Base-by-base conservation (phyloP, 2,113 vertebrate species). In the Festucalex cinctus region DNA sequence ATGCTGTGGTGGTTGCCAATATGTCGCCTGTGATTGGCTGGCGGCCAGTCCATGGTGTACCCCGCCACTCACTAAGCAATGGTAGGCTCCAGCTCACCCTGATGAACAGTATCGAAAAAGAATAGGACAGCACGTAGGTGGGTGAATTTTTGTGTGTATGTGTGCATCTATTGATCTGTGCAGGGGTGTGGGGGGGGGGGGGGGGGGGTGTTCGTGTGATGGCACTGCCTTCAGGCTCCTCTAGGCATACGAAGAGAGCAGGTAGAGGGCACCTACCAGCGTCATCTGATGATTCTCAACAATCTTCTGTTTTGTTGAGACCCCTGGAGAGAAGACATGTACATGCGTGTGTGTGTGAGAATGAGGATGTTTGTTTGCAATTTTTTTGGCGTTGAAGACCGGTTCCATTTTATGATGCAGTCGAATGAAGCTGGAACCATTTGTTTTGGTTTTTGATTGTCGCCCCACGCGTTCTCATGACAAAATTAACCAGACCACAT, bases 181-280 rank as follows among this genome's bases (percentile, higher is more conserved):
- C 80, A 57, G 75, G 70, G 71, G 49, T 78, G 61, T 48, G 74
- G n/a, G n/a, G n/a, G n/a, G n/a, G n/a, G n/a, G n/a, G n/a, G n/a
- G n/a, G n/a, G n/a, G n/a, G n/a, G n/a, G n/a, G n/a, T 73, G 76
- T 65, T 76, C 80, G 80, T 81, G 85, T 83, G 81, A 83, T 87
- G 83, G 86, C 81, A 80, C 77, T 81, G 86, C 88, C 87, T 87
- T 88, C 81, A 76, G 88, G 87, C 81, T 88, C 88, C 88, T 90
- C 83, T 77, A 86, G 88, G 88, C 88, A 80, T 86, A 85, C 85
- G 85, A 87, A 81, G 82, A 87, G 83, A 89, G 84, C 87, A 89
- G 86, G 82, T 86, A 82, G 84, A 89, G 88, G 81, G 80, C 77
- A 81, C 84, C 76, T 67, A 79, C 83, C 63, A 69, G 83, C 85